Evolutionary conservation across 2,797 vertebrate species (phyloP), one percentile per base, ranked within the genome.

Genomic region (Betta splendens): DNA sequence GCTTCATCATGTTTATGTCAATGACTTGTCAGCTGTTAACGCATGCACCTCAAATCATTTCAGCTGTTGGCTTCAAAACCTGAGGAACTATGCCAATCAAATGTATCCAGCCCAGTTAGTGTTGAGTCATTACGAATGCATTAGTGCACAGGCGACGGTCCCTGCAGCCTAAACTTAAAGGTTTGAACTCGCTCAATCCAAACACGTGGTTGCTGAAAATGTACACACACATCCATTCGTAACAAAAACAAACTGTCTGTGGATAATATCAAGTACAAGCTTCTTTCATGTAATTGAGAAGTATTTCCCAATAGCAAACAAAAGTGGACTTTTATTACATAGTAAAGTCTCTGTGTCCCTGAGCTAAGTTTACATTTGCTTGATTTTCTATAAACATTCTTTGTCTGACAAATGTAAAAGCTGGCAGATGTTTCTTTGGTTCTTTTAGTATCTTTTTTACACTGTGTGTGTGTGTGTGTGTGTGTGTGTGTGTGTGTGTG

Each of bases 381-480:
- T 74, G 53, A 69, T 61, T 66, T 64, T 44, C 51, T 60, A 3
- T 60, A 71, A 58, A 84, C 73, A 80, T 31, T 50, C 58, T 59
- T 53, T 51, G 46, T 59, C 32, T 1, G 0, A 58, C 37, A 51
- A 12, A 47, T 47, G 48, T 17, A 25, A 62, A 42, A 64, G 15
- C 50, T 64, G 62, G 47, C 62, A 82, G 48, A 69, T 55, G 61
- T 57, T 67, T 4, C 25, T 48, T 33, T 26, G 21, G 45, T 59
- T 68, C 48, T 36, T 64, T 59, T 44, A 32, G 10, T 43, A 45
- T 51, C 28, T 55, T 18, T 16, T n/a, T n/a, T n/a, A n/a, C n/a
- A n/a, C n/a, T n/a, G n/a, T n/a, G n/a, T n/a, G 29, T 12, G 12
- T 31, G 26, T 26, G 32, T 42, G 58, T 60, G 45, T 76, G 74